phyloP scores from a whole-genome alignment of 1,140 invertebrate species.

The Scaptomyza pallida region DNA sequence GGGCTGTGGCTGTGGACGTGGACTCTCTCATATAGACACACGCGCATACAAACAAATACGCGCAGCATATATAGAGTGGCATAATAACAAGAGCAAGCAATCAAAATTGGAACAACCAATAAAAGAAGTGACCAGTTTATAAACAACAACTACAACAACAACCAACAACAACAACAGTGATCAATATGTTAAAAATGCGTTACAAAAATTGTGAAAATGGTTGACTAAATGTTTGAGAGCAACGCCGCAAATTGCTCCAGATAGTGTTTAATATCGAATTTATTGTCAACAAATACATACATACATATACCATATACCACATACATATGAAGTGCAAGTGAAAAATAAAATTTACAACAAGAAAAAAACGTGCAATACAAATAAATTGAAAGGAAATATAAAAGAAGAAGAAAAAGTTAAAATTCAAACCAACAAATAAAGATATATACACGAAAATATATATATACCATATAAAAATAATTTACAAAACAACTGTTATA shows the following conservation, averaged over 20 bases:
- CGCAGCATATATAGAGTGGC: constrained; percentile 46
- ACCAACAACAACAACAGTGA: constrained; percentile 19
- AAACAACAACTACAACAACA: constrained; percentile 20
- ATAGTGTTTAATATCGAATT: constrained; percentile 44
- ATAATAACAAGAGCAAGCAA: constrained; percentile 71
- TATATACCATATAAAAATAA: constrained; percentile 21
- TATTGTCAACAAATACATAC: constrained; percentile 36
- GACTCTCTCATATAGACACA: constrained; percentile 51
- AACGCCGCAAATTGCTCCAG: constrained; percentile 29
- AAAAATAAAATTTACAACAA: background rate
- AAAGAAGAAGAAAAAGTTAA: constrained; percentile 65
- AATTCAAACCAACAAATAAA: constrained; percentile 62
- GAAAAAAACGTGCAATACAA: constrained; percentile 58
- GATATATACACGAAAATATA: constrained; percentile 7
- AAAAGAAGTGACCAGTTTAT: constrained; percentile 48
- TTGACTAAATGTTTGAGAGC: constrained; percentile 61
- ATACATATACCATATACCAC: constrained; percentile 25
- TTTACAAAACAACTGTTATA: constrained; percentile 23
- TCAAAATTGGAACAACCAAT: constrained; percentile 72
- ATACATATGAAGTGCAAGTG: constrained; percentile 46
- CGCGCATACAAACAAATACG: constrained; percentile 16
- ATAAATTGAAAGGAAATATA: constrained; percentile 70
- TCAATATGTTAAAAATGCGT: constrained; percentile 58
- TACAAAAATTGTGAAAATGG: constrained; percentile 79
- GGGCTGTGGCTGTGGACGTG: constrained; percentile 71